Base-by-base conservation (phyloP, 2,797 vertebrate species). In the Hydrocynus forskahlii region DNA sequence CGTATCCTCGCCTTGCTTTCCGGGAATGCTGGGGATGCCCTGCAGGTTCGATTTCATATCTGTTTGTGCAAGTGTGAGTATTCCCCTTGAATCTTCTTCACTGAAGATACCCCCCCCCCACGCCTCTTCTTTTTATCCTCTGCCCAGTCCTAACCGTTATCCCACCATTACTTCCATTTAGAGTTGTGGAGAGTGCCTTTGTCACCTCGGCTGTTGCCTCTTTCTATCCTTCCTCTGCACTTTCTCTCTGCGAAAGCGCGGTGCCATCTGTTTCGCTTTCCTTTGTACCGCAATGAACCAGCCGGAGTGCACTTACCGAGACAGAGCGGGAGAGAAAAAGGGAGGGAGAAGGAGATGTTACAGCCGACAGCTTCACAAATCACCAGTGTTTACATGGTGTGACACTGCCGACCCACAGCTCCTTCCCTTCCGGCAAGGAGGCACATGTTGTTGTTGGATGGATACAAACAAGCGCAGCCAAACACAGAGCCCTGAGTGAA, bases 261-360 rank as follows among this genome's bases (percentile, higher is more conserved):
- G 45, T 19, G 43, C 45, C 74, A 71, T 81, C 80, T 77, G 68
- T 64, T 77, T 82, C n/a, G 38, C 17, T 29, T 67, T 78, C 12
- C 21, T 66, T 79, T 75, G 86, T 75, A 76, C 29, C 76, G 21
- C 43, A 75, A 59, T 29, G 52, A 78, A 84, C 87, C 55, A 57
- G 72, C 13, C 48, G 38, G 73, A 55, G 45, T 48, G 50, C 50
- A 57, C 64, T 78, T 43, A 57, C 21, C 17, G 25, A 40, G n/a
- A 57, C 63, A 35, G 45, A 29, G 63, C 5, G 45, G 16, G 16
- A 76, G 57, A 1, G 13, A 48, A 19, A 43, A 13, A 45, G 66
- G 63, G 73, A 23, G 57, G 54, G 12, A 73, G 57, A n/a, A 55
- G 62, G 73, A 59, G 57, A 54, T 75, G 62, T 74, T 80, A 59